These are phyloP conservation scores for Bolinopsis microptera DNA, from an alignment of 37 sponge, comb jelly and placozoan genomes.

Conservation along the genomic window DNA sequence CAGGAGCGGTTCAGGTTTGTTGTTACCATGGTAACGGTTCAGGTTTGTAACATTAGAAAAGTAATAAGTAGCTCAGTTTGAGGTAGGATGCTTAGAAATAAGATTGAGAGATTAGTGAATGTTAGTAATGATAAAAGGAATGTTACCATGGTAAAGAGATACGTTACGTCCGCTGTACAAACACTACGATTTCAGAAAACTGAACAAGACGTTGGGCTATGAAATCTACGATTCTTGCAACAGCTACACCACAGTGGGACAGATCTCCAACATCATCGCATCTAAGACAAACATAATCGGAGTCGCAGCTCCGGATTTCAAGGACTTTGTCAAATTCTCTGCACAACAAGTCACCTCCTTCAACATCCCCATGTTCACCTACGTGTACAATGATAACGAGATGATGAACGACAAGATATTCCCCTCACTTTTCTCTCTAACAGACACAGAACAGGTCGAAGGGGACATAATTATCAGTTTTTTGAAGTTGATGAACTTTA, in stretches of 20 bases:
- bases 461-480: background rate
- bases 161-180: no score
- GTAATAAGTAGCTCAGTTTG: no score
- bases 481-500: background rate
- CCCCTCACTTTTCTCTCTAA: slow-evolving; percentile 17
- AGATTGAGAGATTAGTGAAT: no score
- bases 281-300: background rate
- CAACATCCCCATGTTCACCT: background rate
- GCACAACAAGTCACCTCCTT: background rate
- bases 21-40: no score
- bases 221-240: slow-evolving; percentile 31
- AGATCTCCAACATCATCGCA: background rate
- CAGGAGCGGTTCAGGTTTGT: background rate
- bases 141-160: no score
- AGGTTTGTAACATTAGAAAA: no score
- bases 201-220: slow-evolving; percentile 51
- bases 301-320: background rate
- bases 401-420: background rate
- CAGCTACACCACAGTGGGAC: background rate
- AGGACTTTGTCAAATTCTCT: background rate
- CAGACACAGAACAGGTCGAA: slow-evolving; percentile 35
- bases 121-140: no score
- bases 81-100: no score
- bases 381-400: slow-evolving; percentile 31
- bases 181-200: background rate